phyloP scores from a whole-genome alignment of 2,113 vertebrate species.

The Piaya cayana region DNA sequence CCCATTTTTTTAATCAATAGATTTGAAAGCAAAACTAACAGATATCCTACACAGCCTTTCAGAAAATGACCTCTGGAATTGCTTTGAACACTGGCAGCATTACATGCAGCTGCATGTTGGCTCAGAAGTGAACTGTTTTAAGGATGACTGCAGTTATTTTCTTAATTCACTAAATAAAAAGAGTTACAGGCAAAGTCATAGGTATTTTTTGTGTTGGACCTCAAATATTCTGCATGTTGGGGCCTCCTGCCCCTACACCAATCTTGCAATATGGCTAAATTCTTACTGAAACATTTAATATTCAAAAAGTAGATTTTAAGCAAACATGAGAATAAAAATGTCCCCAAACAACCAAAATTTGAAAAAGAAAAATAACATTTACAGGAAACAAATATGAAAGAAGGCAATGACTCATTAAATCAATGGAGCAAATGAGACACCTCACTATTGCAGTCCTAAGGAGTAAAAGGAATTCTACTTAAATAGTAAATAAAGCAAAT shows the following conservation, averaged over 20 bases:
- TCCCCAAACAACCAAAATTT: neutral
- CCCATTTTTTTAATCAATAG: too few relatives aligned
- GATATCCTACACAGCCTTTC: too few relatives aligned
- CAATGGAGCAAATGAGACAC: neutral
- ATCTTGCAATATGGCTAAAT: neutral
- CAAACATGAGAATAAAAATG: neutral
- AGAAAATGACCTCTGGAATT: too few relatives aligned
- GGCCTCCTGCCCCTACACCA: neutral
- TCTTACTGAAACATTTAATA: neutral
- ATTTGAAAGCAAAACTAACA: too few relatives aligned
- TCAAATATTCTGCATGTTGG: neutral
- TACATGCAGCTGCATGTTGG: too few relatives aligned
- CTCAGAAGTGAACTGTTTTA: too few relatives aligned
- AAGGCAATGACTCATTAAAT: neutral
- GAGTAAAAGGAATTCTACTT: neutral
- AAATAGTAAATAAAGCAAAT: neutral
- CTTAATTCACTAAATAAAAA: too few relatives aligned
- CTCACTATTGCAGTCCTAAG: neutral
- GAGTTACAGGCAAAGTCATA: too few relatives aligned
- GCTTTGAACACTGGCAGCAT: too few relatives aligned
- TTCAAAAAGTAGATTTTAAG: neutral
- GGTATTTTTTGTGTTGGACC: too few relatives aligned
- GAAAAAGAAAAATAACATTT: neutral
- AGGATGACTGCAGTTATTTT: too few relatives aligned
- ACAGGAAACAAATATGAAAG: neutral